Evolutionary conservation across 2,797 vertebrate species (phyloP), one percentile per base, ranked within the genome.

Genomic region (Sciaenops ocellatus): DNA sequence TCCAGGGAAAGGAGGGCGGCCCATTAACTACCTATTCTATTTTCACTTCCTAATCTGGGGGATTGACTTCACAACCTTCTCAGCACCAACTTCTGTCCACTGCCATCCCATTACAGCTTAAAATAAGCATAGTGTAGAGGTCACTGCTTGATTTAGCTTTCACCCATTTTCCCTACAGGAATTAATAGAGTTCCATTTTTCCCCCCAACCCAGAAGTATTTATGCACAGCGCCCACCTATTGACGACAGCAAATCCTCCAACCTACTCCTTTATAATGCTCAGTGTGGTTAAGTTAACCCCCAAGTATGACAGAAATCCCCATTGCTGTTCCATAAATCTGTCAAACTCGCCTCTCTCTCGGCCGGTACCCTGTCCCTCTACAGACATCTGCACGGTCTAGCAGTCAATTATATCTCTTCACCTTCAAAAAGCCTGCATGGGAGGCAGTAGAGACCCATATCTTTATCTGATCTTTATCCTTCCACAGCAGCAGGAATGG

Each of bases 401-500:
- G 77, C 77, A 88, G 86, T 90, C 86, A 92, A 89, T 93, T 93
- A 93, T 75, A 87, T 83, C 72, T 59, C 83, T 81, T 91, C 85
- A 84, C 89, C 89, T 91, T 91, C 77, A 89, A 69, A 85, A 77
- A 67, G 63, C 70, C 63, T 68, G 79, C 80, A 85, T 16, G 51
- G 64, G 79, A 83, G 67, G 82, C 76, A 76, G 73, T 30, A 64
- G 68, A 65, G 69, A 77, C 73, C 78, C 64, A 10, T 85, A 85
- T 92, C 89, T 87, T 76, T 78, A 87, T 86, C 88, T 87, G 85
- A 90, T 90, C 85, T 90, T 86, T 87, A 91, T 90, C 84, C 86
- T 57, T 57, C 70, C 76, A 74, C 84, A 30, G 87, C 83, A 78
- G 79, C 72, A 24, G 50, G 44, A 87, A 78, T 17, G 11, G 26